Conservation (phyloP, 2,888 invertebrate species). For the Polietes domitor region DNA sequence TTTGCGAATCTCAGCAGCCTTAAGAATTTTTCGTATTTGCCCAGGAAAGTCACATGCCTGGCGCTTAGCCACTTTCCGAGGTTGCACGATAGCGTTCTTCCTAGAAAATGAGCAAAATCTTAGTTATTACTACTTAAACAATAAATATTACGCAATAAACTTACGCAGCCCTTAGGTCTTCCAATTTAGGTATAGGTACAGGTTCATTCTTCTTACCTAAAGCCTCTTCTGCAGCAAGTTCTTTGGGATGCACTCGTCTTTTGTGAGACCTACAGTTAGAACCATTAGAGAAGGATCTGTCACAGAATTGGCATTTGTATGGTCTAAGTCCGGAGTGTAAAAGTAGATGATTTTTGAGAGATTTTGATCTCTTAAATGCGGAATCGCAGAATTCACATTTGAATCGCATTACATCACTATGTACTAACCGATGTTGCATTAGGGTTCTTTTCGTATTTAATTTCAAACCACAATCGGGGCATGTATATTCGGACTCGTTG, state of each 20-base stretch:
- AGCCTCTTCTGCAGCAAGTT: slow-evolving; percentile 79
- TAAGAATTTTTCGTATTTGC: slow-evolving; percentile 50
- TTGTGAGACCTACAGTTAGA: slow-evolving; percentile 81
- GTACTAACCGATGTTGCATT: slow-evolving; percentile 80
- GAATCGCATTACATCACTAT: slow-evolving; percentile 77
- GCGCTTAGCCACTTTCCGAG: slow-evolving; percentile 60
- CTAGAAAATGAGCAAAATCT: slow-evolving; percentile 41
- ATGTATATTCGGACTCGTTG: slow-evolving; percentile 79
- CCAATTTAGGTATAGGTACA: slow-evolving; percentile 77
- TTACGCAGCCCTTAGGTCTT: slow-evolving; percentile 78
- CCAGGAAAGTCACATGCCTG: slow-evolving; percentile 46
- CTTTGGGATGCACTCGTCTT: slow-evolving; percentile 78
- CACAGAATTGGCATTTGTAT: slow-evolving; percentile 80
- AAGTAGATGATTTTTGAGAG: slow-evolving; percentile 80
- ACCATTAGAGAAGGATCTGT: slow-evolving; percentile 79
- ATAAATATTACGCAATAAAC: slow-evolving; percentile 39
- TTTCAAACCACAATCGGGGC: slow-evolving; percentile 79
- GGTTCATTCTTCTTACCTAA: slow-evolving; percentile 74
- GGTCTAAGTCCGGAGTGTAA: slow-evolving; percentile 79
- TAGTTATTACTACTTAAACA: neutral
- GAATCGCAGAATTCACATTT: slow-evolving; percentile 79
- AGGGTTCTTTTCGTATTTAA: slow-evolving; percentile 81
- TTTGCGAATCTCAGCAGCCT: slow-evolving; percentile 54
- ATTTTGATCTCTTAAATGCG: slow-evolving; percentile 80
- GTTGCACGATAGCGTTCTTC: slow-evolving; percentile 58